phyloP scores from a whole-genome alignment of 1,140 invertebrate species.

The Nixonia krombeini region DNA sequence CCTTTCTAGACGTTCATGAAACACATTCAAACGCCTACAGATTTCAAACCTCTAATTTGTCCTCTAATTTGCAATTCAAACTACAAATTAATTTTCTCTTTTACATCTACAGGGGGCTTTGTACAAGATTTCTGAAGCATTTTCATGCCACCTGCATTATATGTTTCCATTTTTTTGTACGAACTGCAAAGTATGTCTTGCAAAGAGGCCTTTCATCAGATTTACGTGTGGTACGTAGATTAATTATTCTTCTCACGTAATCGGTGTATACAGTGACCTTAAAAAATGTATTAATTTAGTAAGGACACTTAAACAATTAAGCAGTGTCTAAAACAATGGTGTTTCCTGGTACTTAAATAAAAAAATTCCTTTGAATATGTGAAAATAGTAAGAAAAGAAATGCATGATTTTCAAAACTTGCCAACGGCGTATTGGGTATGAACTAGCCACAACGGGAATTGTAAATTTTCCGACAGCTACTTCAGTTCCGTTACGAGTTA shows the following conservation, averaged over 20 bases:
- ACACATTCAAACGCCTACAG: slow-evolving; percentile 26
- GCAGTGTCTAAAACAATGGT: too few species aligned
- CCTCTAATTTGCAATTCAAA: slow-evolving; percentile 40
- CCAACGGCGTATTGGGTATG: slow-evolving; percentile 12
- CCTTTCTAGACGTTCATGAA: slow-evolving; percentile 16
- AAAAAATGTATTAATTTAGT: too few species aligned
- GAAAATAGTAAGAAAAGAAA: not conserved
- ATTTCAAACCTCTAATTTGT: slow-evolving; percentile 27
- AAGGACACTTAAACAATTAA: too few species aligned
- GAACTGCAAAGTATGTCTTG: too few species aligned
- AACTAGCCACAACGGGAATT: slow-evolving; percentile 43
- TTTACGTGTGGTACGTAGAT: too few species aligned
- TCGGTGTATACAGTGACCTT: too few species aligned
- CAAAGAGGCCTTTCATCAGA: too few species aligned
- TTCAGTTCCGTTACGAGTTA: slow-evolving; percentile 38
- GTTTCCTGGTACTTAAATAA: too few species aligned
- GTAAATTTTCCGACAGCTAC: slow-evolving; percentile 56
- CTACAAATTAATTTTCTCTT: slow-evolving; percentile 34
- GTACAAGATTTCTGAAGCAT: not conserved
- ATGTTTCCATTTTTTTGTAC: not conserved
- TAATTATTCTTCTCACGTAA: too few species aligned
- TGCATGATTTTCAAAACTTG: slow-evolving; percentile 23
- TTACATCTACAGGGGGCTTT: slow-evolving; percentile 12
- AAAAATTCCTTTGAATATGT: not conserved
- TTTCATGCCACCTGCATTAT: not conserved